Evolutionary conservation across 2,797 vertebrate genomes (phyloP).

Genomic region (Moxostoma hubbsi): DNA sequence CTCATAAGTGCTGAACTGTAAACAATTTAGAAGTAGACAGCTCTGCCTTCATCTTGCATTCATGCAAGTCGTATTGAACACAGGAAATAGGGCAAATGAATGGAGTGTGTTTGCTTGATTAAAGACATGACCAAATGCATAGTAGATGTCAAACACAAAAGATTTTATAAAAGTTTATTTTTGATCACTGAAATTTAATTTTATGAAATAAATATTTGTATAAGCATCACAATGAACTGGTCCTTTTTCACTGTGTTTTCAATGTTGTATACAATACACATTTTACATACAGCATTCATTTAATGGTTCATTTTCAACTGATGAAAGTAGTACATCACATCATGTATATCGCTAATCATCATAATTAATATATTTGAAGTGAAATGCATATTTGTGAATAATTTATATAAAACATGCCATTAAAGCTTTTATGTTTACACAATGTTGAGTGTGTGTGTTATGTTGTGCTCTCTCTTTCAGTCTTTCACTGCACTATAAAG

Average conservation of each 20-base stretch:
- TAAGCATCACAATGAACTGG: conserved; percentile 15
- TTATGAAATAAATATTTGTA: conserved; percentile 45
- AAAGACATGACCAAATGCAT: conserved; percentile 10
- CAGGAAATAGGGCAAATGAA: not conserved
- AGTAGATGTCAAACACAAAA: not conserved
- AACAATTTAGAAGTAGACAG: no score
- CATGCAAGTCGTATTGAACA: not conserved
- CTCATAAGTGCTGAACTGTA: no score
- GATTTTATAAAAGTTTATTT: not conserved
- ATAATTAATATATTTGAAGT: not conserved
- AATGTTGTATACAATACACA: not conserved
- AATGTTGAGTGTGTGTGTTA: not conserved
- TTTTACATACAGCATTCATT: not conserved
- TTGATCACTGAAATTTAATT: conserved; percentile 4
- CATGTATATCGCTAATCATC: not conserved
- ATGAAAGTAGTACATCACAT: not conserved
- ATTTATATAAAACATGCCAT: conserved; percentile 16
- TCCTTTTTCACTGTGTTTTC: not conserved
- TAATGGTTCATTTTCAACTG: conserved; percentile 1
- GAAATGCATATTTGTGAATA: not conserved
- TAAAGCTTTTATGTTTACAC: conserved; percentile 20
- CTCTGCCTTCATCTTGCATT: no score
- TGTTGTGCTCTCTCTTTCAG: not conserved
- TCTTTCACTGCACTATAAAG: not conserved
- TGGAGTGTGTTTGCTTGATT: not conserved